Evolutionary conservation across 2,888 invertebrate genomes (phyloP).

Genomic region (Brachyptera risi): DNA sequence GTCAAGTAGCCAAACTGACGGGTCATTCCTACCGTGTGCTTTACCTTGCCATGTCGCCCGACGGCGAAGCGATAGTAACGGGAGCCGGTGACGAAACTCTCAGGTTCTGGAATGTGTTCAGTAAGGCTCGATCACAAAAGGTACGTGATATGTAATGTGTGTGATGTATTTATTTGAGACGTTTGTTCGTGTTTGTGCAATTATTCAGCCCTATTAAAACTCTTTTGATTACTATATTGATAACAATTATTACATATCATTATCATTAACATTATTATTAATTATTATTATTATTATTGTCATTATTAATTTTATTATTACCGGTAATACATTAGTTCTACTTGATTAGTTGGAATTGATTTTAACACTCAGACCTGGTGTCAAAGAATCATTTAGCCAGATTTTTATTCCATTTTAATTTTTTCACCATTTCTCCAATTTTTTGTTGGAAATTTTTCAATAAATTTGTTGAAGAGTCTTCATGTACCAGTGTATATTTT

Average conservation of each 20-base stretch:
- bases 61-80: slow-evolving; percentile 97
- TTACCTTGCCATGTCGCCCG: slow-evolving; percentile 94
- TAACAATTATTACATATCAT: too few species aligned
- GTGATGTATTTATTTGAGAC: too few species aligned
- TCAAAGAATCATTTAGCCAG: background rate
- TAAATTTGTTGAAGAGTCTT: background rate
- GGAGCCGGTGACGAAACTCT: slow-evolving; percentile 98
- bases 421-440: slow-evolving; percentile 21
- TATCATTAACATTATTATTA: too few species aligned
- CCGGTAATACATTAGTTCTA: too few species aligned
- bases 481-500: background rate
- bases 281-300: too few species aligned
- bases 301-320: too few species aligned
- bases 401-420: background rate
- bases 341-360: too few species aligned
- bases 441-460: slow-evolving; percentile 1
- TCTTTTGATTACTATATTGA: too few species aligned
- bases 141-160: slow-evolving; percentile 29
- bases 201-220: too few species aligned
- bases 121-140: slow-evolving; percentile 91
- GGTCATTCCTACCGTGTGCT: slow-evolving; percentile 95
- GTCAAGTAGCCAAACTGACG: slow-evolving; percentile 94
- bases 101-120: slow-evolving; percentile 98
- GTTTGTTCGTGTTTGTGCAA: too few species aligned
- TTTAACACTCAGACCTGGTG: too few species aligned